A percentile compares a stretch with the other conserved stretches of the same genome.
These are phyloP conservation scores for Clepsis dumicolana DNA, from an alignment of 2,888 invertebrate species.

Conservation along the genomic window DNA sequence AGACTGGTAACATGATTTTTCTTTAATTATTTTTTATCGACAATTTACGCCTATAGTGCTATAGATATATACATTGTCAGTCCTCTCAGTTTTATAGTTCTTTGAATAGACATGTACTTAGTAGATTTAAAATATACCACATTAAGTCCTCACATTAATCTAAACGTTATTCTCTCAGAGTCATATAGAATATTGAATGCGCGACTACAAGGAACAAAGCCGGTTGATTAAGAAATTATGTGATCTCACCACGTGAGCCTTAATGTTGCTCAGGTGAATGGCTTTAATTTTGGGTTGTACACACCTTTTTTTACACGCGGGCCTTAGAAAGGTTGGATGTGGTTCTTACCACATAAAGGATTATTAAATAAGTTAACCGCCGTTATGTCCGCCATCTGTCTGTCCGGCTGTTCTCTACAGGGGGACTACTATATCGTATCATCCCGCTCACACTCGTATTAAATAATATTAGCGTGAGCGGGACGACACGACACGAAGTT, in stretches of 20 bases:
- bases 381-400: too few relatives aligned
- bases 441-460: too few relatives aligned
- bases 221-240: constrained; percentile 77
- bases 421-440: too few relatives aligned
- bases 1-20: too few relatives aligned
- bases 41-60: too few relatives aligned
- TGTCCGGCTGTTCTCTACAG: too few relatives aligned
- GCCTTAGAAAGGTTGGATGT: constrained; percentile 49
- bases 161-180: neutral
- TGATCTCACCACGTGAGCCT: constrained; percentile 55
- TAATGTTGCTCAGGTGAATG: constrained; percentile 54
- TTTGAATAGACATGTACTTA: neutral
- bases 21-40: too few relatives aligned
- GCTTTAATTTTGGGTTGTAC: constrained; percentile 54
- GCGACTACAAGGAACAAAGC: constrained; percentile 76
- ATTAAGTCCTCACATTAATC: neutral
- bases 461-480: too few relatives aligned
- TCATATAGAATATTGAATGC: constrained; percentile 73
- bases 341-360: constrained; percentile 39
- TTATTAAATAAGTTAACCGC: too few relatives aligned
- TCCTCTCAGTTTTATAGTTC: too few relatives aligned
- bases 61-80: too few relatives aligned
- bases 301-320: constrained; percentile 55
- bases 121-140: neutral
- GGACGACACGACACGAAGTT: too few relatives aligned